phyloP scores from a whole-genome alignment of 2,888 invertebrate genomes.

The Beris morrisii region DNA sequence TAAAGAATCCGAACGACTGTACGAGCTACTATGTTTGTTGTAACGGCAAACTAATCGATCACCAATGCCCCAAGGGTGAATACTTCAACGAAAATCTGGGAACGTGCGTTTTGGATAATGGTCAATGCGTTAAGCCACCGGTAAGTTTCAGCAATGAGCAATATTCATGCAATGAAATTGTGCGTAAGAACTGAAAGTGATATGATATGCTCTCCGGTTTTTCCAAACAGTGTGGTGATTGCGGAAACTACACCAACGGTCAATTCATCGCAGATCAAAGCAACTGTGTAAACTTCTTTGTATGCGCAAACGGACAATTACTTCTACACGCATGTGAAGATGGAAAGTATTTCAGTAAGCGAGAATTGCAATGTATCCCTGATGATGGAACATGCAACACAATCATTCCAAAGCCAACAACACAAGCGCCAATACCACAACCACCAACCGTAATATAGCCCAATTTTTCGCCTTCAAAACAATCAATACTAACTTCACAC shows the following conservation, averaged over 20 bases:
- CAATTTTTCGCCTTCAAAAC: no score
- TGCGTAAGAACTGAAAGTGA: no score
- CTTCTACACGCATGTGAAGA: not conserved
- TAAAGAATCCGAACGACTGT: constrained; percentile 1
- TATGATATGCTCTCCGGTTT: no score
- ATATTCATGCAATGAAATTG: no score
- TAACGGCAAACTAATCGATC: constrained; percentile 35
- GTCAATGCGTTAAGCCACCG: not conserved
- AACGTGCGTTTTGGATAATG: constrained; percentile 8
- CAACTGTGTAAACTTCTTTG: constrained; percentile 22
- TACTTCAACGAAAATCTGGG: constrained; percentile 3
- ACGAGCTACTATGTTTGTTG: constrained; percentile 38
- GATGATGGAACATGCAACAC: constrained; percentile 16
- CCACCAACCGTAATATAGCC: not conserved
- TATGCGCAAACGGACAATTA: constrained; percentile 10
- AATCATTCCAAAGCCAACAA: no score
- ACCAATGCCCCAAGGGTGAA: constrained; percentile 38
- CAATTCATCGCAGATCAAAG: constrained; percentile 9
- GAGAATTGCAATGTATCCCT: constrained; percentile 6
- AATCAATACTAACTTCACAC: not conserved
- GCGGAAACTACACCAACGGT: constrained; percentile 7
- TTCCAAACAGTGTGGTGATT: not conserved
- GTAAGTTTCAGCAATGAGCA: no score
- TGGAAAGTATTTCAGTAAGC: constrained; percentile 14
- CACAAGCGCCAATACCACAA: not conserved